These are phyloP conservation scores for Pterocles orientalis DNA, from an alignment of 2,113 vertebrate species.

Conservation along the genomic window DNA sequence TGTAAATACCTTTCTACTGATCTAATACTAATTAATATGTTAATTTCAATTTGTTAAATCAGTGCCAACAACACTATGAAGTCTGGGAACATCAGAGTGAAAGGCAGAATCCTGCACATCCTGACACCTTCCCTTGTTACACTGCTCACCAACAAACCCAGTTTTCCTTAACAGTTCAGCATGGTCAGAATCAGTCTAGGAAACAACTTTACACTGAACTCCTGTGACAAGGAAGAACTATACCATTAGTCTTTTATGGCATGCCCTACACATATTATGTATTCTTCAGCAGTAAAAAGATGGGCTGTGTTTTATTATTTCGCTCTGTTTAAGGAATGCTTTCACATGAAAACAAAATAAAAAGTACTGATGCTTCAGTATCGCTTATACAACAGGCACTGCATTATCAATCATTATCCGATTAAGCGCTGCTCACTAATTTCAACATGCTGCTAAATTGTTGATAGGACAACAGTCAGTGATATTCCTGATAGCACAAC, in stretches of 20 bases:
- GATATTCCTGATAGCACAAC: neutral
- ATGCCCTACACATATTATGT: neutral
- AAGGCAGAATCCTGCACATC: neutral
- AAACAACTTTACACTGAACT: constrained; percentile 30
- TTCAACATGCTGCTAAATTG: neutral
- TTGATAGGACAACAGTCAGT: neutral
- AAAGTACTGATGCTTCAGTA: neutral
- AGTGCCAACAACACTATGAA: neutral
- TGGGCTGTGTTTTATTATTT: neutral
- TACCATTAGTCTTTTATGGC: constrained; percentile 43
- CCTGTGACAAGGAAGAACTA: constrained; percentile 15
- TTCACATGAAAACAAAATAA: neutral
- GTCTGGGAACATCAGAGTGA: neutral
- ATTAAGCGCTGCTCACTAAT: constrained; percentile 12
- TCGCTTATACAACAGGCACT: neutral
- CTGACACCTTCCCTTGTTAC: neutral
- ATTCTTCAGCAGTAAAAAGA: neutral
- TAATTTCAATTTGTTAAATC: neutral
- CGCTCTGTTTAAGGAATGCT: neutral
- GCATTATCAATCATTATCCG: neutral
- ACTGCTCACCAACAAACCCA: neutral
- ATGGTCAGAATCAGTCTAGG: neutral
- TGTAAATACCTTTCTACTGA: neutral
- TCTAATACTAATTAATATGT: neutral
- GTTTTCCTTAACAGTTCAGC: neutral